phyloP scores from a whole-genome alignment of 1,140 invertebrate genomes.

The Zaprionus nigranus region DNA sequence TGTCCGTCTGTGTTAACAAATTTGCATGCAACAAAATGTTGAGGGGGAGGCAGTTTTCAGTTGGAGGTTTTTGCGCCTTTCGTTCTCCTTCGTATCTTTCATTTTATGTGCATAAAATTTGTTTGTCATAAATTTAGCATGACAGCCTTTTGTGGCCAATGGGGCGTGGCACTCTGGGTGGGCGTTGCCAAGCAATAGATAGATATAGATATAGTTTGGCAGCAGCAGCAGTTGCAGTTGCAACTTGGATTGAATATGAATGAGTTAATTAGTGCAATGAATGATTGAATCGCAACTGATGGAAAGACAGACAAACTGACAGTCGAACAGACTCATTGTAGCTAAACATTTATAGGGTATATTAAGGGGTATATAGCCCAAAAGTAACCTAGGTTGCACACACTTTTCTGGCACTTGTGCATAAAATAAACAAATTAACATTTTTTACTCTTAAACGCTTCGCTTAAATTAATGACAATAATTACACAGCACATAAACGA shows the following conservation, averaged over 20 bases:
- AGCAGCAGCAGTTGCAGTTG: conserved; percentile 15
- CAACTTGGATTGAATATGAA: conserved; percentile 47
- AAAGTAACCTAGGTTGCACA: too few relatives aligned
- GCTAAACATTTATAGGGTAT: conserved; percentile 3
- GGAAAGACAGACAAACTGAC: conserved; percentile 7
- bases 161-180: conserved; percentile 15
- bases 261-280: conserved; percentile 51
- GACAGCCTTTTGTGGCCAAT: conserved; percentile 42
- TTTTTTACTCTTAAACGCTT: conserved; percentile 45
- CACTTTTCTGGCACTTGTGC: neutral
- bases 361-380: neutral
- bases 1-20: conserved; percentile 43
- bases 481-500: conserved; percentile 53
- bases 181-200: conserved; percentile 25
- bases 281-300: conserved; percentile 46
- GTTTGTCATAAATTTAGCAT: conserved; percentile 51
- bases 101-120: conserved; percentile 57
- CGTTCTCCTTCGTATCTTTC: conserved; percentile 13
- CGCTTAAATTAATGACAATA: conserved; percentile 62
- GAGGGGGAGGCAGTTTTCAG: conserved; percentile 33
- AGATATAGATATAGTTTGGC: conserved; percentile 6
- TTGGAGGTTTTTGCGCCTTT: conserved; percentile 9
- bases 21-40: conserved; percentile 58
- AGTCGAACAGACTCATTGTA: neutral
- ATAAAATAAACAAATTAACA: conserved; percentile 2